Evolutionary conservation across 2,113 vertebrate species (phyloP), one percentile per base, ranked within the genome.

Genomic region (Chascanopsetta lugubris): DNA sequence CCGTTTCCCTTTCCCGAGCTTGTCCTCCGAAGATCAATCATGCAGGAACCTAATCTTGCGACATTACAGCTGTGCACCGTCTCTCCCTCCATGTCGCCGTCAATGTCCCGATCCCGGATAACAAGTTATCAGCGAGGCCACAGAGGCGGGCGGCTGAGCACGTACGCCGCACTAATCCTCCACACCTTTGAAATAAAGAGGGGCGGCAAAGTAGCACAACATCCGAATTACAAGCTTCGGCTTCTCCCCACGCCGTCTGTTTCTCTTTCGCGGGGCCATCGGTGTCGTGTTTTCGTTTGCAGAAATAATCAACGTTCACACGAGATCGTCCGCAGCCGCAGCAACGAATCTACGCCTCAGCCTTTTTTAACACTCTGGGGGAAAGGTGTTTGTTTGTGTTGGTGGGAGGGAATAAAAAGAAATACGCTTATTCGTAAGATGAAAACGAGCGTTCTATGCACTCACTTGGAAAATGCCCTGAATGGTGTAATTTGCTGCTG

Each of bases 401-500:
- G 54, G 60, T 69, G 53, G 43, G 43, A 38, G 27, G 22, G 11
- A 56, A 26, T 54, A 40, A 61, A 48, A 47, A 63, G 22, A 57
- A 48, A 55, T 34, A 47, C 2, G 43, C 51, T 30, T 43, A 51
- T 74, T 82, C 43, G 70, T 43, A 60, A 57, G 53, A 82, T 62
- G 56, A 69, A 82, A 77, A 45, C 40, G 42, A 70, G 49, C 57
- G 78, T n/a, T n/a, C 50, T 69, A 77, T 70, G 75, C 59, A 59
- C 67, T 75, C 76, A 65, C 61, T 84, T 78, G 75, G 71, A 82
- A 85, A 82, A 76, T 29, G 55, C 76, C 72, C 72, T 63, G 49
- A 21, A 22, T 32, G 70, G 61, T 30, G 60, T 82, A 24, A 73
- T 77, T 82, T 84, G 58, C 71, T 7, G 64, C 32, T 51, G 61